Evolutionary conservation across 2,113 vertebrate genomes (phyloP), one percentile per base, ranked within the genome.

Genomic region (Morone chrysops): DNA sequence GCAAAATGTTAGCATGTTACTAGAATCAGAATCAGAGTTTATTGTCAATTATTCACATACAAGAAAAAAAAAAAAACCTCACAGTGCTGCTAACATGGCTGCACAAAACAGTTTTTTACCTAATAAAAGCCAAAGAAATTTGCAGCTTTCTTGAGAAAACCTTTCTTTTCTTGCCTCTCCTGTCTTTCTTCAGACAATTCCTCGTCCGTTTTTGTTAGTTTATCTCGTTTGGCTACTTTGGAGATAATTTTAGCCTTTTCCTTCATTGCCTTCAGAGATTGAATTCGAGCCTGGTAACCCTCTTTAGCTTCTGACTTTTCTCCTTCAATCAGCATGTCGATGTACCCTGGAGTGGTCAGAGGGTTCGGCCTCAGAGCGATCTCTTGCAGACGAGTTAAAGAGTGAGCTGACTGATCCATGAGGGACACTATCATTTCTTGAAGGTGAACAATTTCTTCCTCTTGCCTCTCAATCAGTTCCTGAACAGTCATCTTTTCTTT

Each of bases 301-400:
- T 11, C 6, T 59, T 89, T 89, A 11, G 61, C 59, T 54, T 93
- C 93, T 2, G 69, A 65, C 40, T 70, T 59, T 8, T 93, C 94
- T 6, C 75, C 71, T 16, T 91, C 61, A 9, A 93, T 88, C 47
- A 92, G 38, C 83, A 92, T 71, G 66, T 94, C 87, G 13, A 92
- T 88, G 82, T 92, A 93, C 9, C 89, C 86, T 11, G 89, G 89
- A 1, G 85, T 81, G 40, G 91, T 83, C 25, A 92, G 80, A 17
- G 82, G 89, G 50, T 91, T 84, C 0, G 92, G 88, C 73, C 73
- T 92, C 41, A 94, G 80, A 0, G 90, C 82, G 10, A 94, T 93
- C 75, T 89, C 86, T 36, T 90, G 72, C 36, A 94, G 89, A 38
- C 90, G 79, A 53, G 60, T 81, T 17, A 93, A 53, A 31, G 66